Percentiles rank a stretch among this genome's conserved stretches.
These are phyloP conservation scores for Laothoe populi DNA, from an alignment of 2,888 invertebrate species.

Conservation along the genomic window DNA sequence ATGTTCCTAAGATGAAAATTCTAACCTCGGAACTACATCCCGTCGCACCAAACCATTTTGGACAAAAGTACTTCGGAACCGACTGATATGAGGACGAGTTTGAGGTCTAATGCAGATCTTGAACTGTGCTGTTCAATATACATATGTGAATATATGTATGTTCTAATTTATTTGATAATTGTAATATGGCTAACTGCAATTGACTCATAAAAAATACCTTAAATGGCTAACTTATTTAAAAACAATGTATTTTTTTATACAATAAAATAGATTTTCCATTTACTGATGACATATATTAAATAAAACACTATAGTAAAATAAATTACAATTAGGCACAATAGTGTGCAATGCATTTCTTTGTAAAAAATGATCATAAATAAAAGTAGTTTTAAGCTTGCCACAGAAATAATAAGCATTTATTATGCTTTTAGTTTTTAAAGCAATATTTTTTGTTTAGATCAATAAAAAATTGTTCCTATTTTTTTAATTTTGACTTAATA, in stretches of 20 bases:
- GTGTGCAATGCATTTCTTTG: too few species aligned
- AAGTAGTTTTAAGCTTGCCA: too few species aligned
- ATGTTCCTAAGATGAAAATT: conserved; percentile 96
- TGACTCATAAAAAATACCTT: too few species aligned
- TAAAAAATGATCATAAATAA: too few species aligned
- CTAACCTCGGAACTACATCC: conserved; percentile 97
- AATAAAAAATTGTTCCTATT: conserved; percentile 8
- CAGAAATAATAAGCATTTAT: not conserved
- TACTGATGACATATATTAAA: too few species aligned
- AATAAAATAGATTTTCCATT: too few species aligned
- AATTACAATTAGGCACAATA: too few species aligned
- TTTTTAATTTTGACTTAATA: not conserved
- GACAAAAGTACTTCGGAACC: conserved; percentile 99
- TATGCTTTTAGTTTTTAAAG: not conserved
- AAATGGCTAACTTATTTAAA: too few species aligned
- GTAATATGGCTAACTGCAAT: not conserved
- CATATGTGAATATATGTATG: not conserved
- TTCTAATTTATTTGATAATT: not conserved
- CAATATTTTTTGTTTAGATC: not conserved
- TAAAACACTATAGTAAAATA: too few species aligned
- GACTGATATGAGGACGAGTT: conserved; percentile 86
- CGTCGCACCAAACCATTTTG: conserved; percentile 98
- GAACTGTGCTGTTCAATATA: not conserved
- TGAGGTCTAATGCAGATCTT: conserved; percentile 18
- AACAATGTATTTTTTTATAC: too few species aligned